Conservation (phyloP, 2,797 vertebrate genomes). For the Sebastes cheni region DNA sequence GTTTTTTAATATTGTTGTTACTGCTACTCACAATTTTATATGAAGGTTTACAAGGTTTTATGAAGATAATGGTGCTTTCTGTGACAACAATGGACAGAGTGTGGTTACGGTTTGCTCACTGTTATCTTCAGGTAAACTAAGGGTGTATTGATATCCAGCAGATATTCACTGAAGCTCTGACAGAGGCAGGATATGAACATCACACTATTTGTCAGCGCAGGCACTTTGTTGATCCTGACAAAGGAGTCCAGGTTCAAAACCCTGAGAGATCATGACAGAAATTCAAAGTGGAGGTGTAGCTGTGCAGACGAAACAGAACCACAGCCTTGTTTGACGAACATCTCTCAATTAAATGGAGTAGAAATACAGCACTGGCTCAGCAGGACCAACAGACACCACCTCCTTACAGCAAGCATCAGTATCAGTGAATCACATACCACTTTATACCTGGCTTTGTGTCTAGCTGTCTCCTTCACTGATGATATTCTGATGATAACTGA, state of each 20-base stretch:
- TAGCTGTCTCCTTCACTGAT: not conserved
- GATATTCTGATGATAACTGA: not conserved
- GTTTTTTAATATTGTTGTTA: not conserved
- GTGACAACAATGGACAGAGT: not conserved
- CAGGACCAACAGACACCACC: not conserved
- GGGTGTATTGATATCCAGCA: not conserved
- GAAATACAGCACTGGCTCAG: slow-evolving; percentile 1
- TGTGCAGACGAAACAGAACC: slow-evolving; percentile 12
- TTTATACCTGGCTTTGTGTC: not conserved
- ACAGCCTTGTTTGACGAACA: not conserved
- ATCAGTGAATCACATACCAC: not conserved
- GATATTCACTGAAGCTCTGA: slow-evolving; percentile 18
- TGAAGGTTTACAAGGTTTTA: not conserved
- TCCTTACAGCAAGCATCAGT: not conserved
- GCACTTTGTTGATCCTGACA: slow-evolving; percentile 42
- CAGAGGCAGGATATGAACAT: slow-evolving; percentile 23
- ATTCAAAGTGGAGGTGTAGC: slow-evolving; percentile 33
- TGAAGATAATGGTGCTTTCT: not conserved
- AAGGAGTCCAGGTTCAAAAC: slow-evolving; percentile 26
- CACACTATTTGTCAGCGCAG: slow-evolving; percentile 33
- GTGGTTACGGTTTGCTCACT: not conserved
- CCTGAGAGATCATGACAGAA: slow-evolving; percentile 30
- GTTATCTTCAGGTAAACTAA: slow-evolving; percentile 6
- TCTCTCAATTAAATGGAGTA: slow-evolving; percentile 1
- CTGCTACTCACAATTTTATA: not conserved